Percentiles rank a stretch among this genome's conserved stretches.
These are phyloP conservation scores for Chloroceryle aenea DNA, from an alignment of 2,113 vertebrate species.

Conservation along the genomic window DNA sequence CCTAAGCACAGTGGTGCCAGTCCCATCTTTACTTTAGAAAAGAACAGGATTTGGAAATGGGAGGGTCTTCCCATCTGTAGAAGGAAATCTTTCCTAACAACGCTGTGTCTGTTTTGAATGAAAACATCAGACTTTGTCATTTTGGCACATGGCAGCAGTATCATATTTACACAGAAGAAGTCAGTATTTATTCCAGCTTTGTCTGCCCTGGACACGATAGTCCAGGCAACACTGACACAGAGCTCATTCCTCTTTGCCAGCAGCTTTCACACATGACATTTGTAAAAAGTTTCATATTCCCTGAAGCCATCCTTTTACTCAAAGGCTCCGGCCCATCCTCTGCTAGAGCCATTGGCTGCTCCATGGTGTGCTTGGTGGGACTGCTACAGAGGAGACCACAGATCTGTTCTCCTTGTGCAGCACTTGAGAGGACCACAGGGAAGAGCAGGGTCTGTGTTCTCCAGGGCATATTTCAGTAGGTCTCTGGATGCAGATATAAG, in stretches of 20 bases:
- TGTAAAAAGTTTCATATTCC: background rate
- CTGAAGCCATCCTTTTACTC: background rate
- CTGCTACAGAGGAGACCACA: background rate
- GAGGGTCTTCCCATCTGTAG: background rate
- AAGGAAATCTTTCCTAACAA: conserved; percentile 3
- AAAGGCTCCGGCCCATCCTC: background rate
- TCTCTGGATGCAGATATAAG: background rate
- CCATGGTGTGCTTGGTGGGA: background rate
- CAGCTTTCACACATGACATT: background rate
- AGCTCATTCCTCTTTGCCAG: background rate
- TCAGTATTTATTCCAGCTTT: conserved; percentile 34
- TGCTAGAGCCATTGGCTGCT: background rate
- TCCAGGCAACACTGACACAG: conserved; percentile 12
- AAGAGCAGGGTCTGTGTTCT: background rate
- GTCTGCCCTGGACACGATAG: conserved; percentile 9
- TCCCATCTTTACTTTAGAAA: background rate
- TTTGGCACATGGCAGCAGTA: background rate
- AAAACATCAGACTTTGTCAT: conserved; percentile 30
- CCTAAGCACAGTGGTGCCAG: background rate
- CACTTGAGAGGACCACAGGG: background rate
- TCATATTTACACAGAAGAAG: background rate
- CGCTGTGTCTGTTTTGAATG: background rate
- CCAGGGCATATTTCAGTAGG: background rate
- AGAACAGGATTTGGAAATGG: background rate
- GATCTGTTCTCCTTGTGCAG: background rate